Evolutionary conservation across 2,113 vertebrate species (phyloP).

Genomic region (Bothrops jararaca): DNA sequence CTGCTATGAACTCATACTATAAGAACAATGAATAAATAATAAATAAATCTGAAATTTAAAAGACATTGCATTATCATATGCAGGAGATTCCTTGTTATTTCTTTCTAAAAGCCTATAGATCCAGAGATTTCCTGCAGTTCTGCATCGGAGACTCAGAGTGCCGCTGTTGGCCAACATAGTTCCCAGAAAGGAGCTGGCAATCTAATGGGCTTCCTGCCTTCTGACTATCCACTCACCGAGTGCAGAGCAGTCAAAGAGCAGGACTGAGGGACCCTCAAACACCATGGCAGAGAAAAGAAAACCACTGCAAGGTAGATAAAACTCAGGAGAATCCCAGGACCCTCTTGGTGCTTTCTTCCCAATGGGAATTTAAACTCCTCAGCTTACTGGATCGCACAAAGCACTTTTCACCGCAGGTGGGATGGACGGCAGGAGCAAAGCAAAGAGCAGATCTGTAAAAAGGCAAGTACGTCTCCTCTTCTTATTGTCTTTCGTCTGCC

Average conservation of each 20-base stretch:
- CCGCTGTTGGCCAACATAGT: slow-evolving; percentile 11
- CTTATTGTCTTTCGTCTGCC: slow-evolving; percentile 14
- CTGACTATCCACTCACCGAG: background rate
- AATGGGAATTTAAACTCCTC: background rate
- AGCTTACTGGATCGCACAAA: background rate
- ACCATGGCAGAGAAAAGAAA: background rate
- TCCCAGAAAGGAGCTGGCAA: background rate
- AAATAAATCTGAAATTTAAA: background rate
- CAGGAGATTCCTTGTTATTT: background rate
- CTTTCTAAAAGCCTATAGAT: background rate
- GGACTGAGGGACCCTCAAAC: background rate
- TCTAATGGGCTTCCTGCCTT: background rate
- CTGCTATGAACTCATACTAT: background rate
- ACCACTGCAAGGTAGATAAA: too few relatives aligned
- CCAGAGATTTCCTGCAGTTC: background rate
- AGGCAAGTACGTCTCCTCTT: slow-evolving; percentile 53
- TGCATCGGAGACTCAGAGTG: background rate
- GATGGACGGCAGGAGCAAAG: background rate
- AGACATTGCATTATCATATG: background rate
- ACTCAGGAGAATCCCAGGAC: background rate
- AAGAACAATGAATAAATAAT: background rate
- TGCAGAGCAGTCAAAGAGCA: background rate
- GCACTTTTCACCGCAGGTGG: background rate
- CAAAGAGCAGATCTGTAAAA: background rate
- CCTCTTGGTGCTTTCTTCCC: background rate